These are phyloP conservation scores for Hippocampus comes DNA, from an alignment of 2,113 vertebrate genomes.

Conservation along the genomic window DNA sequence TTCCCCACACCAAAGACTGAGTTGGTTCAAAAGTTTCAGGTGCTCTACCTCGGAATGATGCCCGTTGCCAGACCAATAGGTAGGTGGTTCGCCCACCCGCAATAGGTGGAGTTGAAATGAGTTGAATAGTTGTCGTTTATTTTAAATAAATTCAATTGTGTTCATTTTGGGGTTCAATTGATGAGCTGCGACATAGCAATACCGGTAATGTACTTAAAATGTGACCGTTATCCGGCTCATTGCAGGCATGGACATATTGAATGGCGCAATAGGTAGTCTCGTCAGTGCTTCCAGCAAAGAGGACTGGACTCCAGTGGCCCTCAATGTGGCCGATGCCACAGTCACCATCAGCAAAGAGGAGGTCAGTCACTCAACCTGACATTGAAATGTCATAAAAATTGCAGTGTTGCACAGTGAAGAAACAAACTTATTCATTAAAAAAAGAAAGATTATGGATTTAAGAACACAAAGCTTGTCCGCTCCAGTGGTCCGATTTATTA, in stretches of 20 bases:
- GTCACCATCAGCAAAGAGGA: constrained; percentile 93
- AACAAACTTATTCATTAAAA: not conserved
- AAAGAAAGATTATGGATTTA: not conserved
- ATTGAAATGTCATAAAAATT: not conserved
- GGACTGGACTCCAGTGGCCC: constrained; percentile 87
- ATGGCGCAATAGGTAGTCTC: constrained; percentile 88
- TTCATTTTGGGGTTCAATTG: too few species aligned
- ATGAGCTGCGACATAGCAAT: too few species aligned
- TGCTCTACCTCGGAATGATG: constrained; percentile 90
- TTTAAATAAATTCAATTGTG: too few species aligned
- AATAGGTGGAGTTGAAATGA: not conserved
- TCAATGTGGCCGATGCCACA: constrained; percentile 95
- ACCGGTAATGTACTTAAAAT: not conserved
- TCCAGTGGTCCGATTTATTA: constrained; percentile 21
- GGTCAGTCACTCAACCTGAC: constrained; percentile 57
- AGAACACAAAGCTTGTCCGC: constrained; percentile 11
- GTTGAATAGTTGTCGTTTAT: not conserved
- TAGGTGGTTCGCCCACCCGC: constrained; percentile 52
- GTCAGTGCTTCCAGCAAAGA: constrained; percentile 79
- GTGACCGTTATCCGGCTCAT: constrained; percentile 6
- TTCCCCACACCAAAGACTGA: constrained; percentile 99
- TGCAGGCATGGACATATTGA: constrained; percentile 93
- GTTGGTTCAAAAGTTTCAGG: constrained; percentile 95
- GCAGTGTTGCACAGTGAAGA: not conserved
- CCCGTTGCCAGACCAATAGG: constrained; percentile 88